These are phyloP conservation scores for Agrochola lychnidis DNA, from an alignment of 2,888 invertebrate species.

Conservation along the genomic window DNA sequence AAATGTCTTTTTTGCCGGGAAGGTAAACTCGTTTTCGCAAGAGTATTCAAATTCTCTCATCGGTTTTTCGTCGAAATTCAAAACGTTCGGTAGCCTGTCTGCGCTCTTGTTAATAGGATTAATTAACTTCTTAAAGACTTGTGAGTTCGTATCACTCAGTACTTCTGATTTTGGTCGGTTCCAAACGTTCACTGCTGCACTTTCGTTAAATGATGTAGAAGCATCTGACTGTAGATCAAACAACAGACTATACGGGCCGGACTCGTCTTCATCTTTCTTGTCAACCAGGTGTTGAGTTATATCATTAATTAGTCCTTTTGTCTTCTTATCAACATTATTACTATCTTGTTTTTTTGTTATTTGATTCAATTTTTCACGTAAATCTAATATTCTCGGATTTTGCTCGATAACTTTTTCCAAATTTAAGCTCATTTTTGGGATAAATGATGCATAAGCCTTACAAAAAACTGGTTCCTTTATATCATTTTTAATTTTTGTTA, in stretches of 20 bases:
- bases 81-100: slow-evolving; percentile 85
- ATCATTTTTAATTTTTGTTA: slow-evolving; percentile 77
- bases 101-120: slow-evolving; percentile 78
- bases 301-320: slow-evolving; percentile 85
- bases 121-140: slow-evolving; percentile 72
- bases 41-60: slow-evolving; percentile 89
- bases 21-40: slow-evolving; percentile 84
- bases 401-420: slow-evolving; percentile 85
- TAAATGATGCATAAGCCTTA: slow-evolving; percentile 83
- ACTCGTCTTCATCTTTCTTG: slow-evolving; percentile 86
- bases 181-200: slow-evolving; percentile 74
- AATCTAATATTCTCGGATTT: slow-evolving; percentile 87
- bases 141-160: slow-evolving; percentile 67
- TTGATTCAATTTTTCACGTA: slow-evolving; percentile 86
- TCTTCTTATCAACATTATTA: slow-evolving; percentile 84
- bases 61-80: slow-evolving; percentile 87
- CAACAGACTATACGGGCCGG: slow-evolving; percentile 91
- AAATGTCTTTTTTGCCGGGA: slow-evolving; percentile 80
- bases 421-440: slow-evolving; percentile 87
- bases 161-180: slow-evolving; percentile 73
- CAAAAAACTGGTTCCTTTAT: slow-evolving; percentile 80
- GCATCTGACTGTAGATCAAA: slow-evolving; percentile 88
- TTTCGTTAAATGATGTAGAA: slow-evolving; percentile 79
- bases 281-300: slow-evolving; percentile 86
- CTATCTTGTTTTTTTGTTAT: slow-evolving; percentile 86